phyloP scores from a whole-genome alignment of 2,888 invertebrate genomes.

The Lycocerus yunnanus region DNA sequence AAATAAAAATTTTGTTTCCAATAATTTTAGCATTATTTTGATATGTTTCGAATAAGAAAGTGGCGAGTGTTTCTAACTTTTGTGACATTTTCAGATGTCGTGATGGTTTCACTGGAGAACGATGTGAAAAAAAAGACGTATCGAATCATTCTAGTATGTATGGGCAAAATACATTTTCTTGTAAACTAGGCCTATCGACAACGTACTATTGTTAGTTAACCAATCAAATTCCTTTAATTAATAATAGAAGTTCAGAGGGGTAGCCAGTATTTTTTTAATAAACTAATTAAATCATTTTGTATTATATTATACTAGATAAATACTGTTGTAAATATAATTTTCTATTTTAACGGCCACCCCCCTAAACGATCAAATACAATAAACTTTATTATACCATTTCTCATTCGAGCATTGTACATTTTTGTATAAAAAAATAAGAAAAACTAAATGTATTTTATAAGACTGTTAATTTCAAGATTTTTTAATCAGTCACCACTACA shows the following conservation, averaged over 20 bases:
- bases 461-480: slow-evolving; percentile 41
- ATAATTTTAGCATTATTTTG: not conserved
- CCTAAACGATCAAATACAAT: slow-evolving; percentile 20
- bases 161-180: slow-evolving; percentile 68
- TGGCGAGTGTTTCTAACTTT: not conserved
- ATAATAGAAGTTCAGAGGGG: slow-evolving; percentile 24
- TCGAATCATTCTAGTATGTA: slow-evolving; percentile 78
- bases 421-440: slow-evolving; percentile 36
- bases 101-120: slow-evolving; percentile 77
- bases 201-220: slow-evolving; percentile 72
- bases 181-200: slow-evolving; percentile 78
- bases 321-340: slow-evolving; percentile 29
- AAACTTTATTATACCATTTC: slow-evolving; percentile 13
- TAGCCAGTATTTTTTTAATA: slow-evolving; percentile 15
- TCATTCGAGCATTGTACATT: slow-evolving; percentile 38
- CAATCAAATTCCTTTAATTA: slow-evolving; percentile 8
- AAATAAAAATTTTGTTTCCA: too few species aligned
- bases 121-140: slow-evolving; percentile 81
- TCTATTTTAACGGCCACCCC: slow-evolving; percentile 20
- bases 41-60: not conserved
- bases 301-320: slow-evolving; percentile 19
- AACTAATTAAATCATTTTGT: slow-evolving; percentile 21
- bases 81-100: slow-evolving; percentile 67
- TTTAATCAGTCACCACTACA: slow-evolving; percentile 24
- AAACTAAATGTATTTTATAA: slow-evolving; percentile 32